Evolutionary conservation across 1,140 invertebrate species (phyloP).

Genomic region (Drosophila novamexicana): DNA sequence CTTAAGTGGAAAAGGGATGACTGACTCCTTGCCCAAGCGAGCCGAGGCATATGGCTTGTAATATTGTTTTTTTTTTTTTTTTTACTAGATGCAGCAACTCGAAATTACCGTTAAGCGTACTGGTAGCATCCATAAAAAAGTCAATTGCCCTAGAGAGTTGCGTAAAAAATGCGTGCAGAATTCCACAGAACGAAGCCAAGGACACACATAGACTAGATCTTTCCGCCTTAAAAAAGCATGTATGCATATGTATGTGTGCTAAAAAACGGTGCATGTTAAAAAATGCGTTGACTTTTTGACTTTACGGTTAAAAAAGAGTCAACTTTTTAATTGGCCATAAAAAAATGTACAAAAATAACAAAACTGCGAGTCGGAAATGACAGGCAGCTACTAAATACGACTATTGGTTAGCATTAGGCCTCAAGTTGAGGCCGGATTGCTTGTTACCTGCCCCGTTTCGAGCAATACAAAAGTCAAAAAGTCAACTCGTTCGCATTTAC

Average conservation of each 20-base stretch:
- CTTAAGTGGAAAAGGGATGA: constrained; percentile 72
- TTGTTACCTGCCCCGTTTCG: constrained; percentile 12
- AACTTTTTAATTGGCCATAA: constrained; percentile 77
- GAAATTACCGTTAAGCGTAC: constrained; percentile 22
- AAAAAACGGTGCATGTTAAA: constrained; percentile 55
- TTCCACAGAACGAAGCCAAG: constrained; percentile 55
- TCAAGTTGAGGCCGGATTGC: constrained; percentile 7
- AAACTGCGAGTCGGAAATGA: constrained; percentile 53
- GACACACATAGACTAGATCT: constrained; percentile 27
- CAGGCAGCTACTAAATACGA: constrained; percentile 55
- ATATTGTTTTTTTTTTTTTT: background rate
- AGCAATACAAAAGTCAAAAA: constrained; percentile 53
- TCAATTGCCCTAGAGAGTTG: constrained; percentile 62
- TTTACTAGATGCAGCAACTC: constrained; percentile 4
- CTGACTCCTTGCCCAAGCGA: constrained; percentile 16
- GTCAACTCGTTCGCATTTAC: constrained; percentile 74
- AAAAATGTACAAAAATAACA: constrained; percentile 44
- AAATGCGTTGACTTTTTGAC: constrained; percentile 76
- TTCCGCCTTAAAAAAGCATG: constrained; percentile 6
- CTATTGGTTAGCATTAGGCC: constrained; percentile 42
- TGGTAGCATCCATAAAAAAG: constrained; percentile 59
- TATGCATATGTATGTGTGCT: background rate
- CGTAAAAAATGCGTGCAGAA: constrained; percentile 59
- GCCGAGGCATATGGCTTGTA: constrained; percentile 41
- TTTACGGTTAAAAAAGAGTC: constrained; percentile 68